A percentile compares a stretch with the other conserved stretches of the same genome.
Evolutionary conservation across 37 sponge, comb jelly and placozoan species (phyloP).

Genomic region (Chondrilla cf. caribensis): DNA sequence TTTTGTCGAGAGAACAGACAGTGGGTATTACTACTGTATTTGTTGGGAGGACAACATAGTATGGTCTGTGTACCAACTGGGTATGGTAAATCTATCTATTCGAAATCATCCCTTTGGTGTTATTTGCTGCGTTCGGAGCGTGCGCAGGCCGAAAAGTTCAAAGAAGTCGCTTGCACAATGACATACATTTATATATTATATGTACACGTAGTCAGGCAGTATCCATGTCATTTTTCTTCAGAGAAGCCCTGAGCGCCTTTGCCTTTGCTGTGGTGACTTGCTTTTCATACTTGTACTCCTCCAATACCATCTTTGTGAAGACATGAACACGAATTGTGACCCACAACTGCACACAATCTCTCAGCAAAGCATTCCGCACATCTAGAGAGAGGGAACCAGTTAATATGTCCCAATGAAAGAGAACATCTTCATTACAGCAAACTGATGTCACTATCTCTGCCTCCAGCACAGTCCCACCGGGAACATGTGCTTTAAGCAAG

Average conservation of each 20-base stretch:
- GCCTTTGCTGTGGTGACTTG: slow-evolving; percentile 17
- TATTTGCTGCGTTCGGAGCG: too few species aligned
- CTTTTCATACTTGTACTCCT: slow-evolving; percentile 10
- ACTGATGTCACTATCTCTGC: slow-evolving; percentile 1
- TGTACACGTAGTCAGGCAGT: background rate
- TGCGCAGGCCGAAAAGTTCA: too few species aligned
- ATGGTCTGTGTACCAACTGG: too few species aligned
- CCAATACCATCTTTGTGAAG: slow-evolving; percentile 18
- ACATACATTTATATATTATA: background rate
- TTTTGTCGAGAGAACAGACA: too few species aligned
- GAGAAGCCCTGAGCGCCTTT: slow-evolving; percentile 24
- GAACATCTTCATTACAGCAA: slow-evolving; percentile 14
- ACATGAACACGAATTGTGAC: slow-evolving; percentile 22
- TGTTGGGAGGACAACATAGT: too few species aligned
- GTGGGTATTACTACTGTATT: too few species aligned
- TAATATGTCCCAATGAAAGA: slow-evolving; percentile 21
- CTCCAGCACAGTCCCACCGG: slow-evolving; percentile 14
- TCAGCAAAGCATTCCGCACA: slow-evolving; percentile 12
- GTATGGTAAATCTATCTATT: too few species aligned
- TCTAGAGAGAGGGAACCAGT: slow-evolving; percentile 21
- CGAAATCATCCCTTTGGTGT: too few species aligned
- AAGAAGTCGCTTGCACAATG: background rate
- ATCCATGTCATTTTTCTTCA: background rate
- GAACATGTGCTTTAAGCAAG: slow-evolving; percentile 5
- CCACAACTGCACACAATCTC: slow-evolving; percentile 19